Evolutionary conservation across 1,140 invertebrate genomes (phyloP).

Genomic region (Pectinophora gossypiella): DNA sequence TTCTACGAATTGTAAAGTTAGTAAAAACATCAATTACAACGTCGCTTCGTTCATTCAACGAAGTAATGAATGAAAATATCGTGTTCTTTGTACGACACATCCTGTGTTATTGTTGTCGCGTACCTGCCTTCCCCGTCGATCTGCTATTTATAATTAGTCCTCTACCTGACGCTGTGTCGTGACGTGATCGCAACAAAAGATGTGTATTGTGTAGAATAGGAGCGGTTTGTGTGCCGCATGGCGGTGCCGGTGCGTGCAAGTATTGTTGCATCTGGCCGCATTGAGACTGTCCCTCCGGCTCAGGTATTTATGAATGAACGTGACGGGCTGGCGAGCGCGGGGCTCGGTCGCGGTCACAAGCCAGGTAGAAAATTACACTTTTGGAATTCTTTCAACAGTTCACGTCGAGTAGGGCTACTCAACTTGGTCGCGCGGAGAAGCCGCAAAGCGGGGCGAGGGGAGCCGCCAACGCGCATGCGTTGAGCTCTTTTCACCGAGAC

Average conservation of each 20-base stretch:
- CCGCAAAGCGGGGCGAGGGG: conserved; percentile 66
- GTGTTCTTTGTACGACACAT: conserved; percentile 40
- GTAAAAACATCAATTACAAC: conserved; percentile 12
- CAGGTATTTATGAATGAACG: conserved; percentile 74
- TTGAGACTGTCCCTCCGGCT: conserved; percentile 25
- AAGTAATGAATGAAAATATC: conserved; percentile 55
- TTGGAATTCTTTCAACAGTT: conserved; percentile 69
- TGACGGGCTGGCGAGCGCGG: conserved; percentile 50
- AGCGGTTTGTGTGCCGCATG: conserved; percentile 38
- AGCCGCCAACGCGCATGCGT: conserved; percentile 52
- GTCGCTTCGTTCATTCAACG: conserved; percentile 29
- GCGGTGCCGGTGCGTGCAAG: conserved; percentile 19
- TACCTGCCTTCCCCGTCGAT: conserved; percentile 42
- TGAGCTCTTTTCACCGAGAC: conserved; percentile 44
- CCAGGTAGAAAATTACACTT: conserved; percentile 73
- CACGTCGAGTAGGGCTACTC: conserved; percentile 48
- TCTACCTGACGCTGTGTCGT: conserved; percentile 48
- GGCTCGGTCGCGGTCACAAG: conserved; percentile 51
- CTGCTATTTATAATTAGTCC: conserved; percentile 54
- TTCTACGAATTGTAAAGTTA: background rate
- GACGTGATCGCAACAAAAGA: conserved; percentile 52
- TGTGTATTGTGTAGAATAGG: conserved; percentile 51
- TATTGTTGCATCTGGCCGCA: conserved; percentile 45
- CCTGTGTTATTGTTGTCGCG: conserved; percentile 50
- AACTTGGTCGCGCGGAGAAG: conserved; percentile 52